phyloP scores from a whole-genome alignment of 2,888 invertebrate genomes.

The Ditylenchus weischeri region DNA sequence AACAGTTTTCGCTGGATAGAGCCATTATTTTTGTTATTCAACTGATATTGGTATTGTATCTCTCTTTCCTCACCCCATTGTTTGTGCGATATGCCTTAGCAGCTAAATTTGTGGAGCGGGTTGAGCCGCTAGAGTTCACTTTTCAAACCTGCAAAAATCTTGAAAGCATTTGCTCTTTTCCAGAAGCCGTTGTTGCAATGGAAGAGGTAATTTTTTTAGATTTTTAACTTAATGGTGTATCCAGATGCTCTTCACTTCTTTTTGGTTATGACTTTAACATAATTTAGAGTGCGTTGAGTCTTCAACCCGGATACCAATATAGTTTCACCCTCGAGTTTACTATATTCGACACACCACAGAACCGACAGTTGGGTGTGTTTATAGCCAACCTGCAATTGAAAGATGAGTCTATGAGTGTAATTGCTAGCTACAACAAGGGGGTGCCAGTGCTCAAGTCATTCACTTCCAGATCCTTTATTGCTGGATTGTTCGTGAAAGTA shows the following conservation, averaged over 20 bases:
- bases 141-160: constrained; percentile 51
- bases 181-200: constrained; percentile 40
- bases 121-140: constrained; percentile 45
- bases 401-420: not conserved
- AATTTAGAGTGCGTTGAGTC: constrained; percentile 13
- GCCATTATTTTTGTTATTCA: constrained; percentile 1
- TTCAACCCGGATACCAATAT: constrained; percentile 32
- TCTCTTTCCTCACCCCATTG: constrained; percentile 8
- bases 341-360: constrained; percentile 28
- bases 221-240: too few species aligned
- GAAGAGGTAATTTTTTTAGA: too few species aligned
- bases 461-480: not conserved
- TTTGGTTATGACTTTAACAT: too few species aligned
- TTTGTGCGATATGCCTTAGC: constrained; percentile 1
- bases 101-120: constrained; percentile 23
- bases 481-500: not conserved
- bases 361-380: constrained; percentile 30
- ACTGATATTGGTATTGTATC: not conserved
- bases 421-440: constrained; percentile 27
- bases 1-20: constrained; percentile 1
- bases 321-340: constrained; percentile 30
- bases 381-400: constrained; percentile 30
- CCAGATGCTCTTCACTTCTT: too few species aligned
- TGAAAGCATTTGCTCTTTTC: constrained; percentile 53
- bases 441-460: constrained; percentile 25